Conservation (phyloP, 2,888 invertebrate species). For the Pammene aurita region DNA sequence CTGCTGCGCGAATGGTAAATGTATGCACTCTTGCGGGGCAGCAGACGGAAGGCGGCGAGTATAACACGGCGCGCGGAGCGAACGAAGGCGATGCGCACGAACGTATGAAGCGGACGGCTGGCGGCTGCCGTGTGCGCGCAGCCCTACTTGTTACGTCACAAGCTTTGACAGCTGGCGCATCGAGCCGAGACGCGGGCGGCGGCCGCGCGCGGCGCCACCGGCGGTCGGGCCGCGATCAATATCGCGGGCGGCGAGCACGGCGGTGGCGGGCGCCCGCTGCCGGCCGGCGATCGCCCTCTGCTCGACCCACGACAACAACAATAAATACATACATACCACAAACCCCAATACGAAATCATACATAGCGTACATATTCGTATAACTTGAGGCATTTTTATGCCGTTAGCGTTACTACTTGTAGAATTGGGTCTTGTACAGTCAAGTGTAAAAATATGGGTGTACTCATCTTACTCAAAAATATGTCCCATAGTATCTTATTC, state of each 20-base stretch:
- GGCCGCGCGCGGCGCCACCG: conserved; percentile 63
- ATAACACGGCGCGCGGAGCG: conserved; percentile 50
- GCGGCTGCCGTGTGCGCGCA: conserved; percentile 70
- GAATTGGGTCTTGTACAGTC: too few species aligned
- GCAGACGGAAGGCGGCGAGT: conserved; percentile 55
- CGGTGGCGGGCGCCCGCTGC: conserved; percentile 10
- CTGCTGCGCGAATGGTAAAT: conserved; percentile 62
- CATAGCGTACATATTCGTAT: too few species aligned
- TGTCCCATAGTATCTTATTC: too few species aligned
- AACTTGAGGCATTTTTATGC: too few species aligned
- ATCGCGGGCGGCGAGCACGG: conserved; percentile 41
- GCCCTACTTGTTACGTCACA: conserved; percentile 73
- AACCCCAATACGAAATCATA: neutral
- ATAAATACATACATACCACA: conserved; percentile 10
- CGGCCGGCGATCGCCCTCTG: conserved; percentile 9
- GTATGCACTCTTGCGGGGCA: conserved; percentile 56
- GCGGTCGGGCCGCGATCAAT: conserved; percentile 55
- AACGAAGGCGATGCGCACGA: conserved; percentile 53
- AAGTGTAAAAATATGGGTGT: too few species aligned
- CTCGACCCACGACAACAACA: conserved; percentile 5
- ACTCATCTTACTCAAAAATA: too few species aligned
- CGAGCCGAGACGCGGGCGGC: conserved; percentile 47
- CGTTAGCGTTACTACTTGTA: too few species aligned
- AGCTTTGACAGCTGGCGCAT: conserved; percentile 68
- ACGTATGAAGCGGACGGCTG: conserved; percentile 71